A percentile compares a stretch with the other conserved stretches of the same genome.
phyloP scores from a whole-genome alignment of 2,113 vertebrate species.

The Rousettus leschenaultii region DNA sequence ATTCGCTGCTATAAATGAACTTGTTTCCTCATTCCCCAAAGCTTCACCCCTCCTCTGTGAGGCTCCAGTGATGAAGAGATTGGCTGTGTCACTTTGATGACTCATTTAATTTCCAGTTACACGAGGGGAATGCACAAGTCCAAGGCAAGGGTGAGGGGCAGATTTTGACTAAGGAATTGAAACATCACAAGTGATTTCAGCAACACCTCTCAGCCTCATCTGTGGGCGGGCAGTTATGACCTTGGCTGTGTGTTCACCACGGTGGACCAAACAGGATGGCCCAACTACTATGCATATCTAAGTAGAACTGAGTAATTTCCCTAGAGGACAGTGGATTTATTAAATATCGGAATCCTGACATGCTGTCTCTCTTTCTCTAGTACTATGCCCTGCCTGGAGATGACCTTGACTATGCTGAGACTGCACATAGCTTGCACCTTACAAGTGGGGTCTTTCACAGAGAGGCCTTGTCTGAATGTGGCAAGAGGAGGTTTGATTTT shows the following conservation, averaged over 20 bases:
- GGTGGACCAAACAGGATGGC: not conserved
- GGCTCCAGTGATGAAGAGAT: slow-evolving; percentile 40
- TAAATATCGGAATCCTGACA: slow-evolving; percentile 29
- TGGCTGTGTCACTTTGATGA: slow-evolving; percentile 66
- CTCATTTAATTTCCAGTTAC: slow-evolving; percentile 66
- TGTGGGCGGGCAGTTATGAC: not conserved
- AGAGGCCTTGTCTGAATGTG: not conserved
- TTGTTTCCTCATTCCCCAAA: slow-evolving; percentile 44
- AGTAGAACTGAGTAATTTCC: not conserved
- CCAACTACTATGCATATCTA: not conserved
- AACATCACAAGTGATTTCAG: not conserved
- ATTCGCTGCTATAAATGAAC: slow-evolving; percentile 54
- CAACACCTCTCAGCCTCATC: not conserved
- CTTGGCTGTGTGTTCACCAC: not conserved
- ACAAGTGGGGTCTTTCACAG: not conserved
- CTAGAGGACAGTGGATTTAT: not conserved
- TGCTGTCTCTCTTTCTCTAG: not conserved
- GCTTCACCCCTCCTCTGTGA: slow-evolving; percentile 42
- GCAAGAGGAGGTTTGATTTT: not conserved
- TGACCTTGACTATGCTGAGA: slow-evolving; percentile 33
- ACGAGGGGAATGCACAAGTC: slow-evolving; percentile 41
- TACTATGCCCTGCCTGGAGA: not conserved
- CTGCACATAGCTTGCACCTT: not conserved
- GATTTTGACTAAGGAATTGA: not conserved
- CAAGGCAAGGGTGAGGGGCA: not conserved